Evolutionary conservation across 1,140 invertebrate genomes (phyloP), one percentile per base, ranked within the genome.

Genomic region (Polypedilum pembai): DNA sequence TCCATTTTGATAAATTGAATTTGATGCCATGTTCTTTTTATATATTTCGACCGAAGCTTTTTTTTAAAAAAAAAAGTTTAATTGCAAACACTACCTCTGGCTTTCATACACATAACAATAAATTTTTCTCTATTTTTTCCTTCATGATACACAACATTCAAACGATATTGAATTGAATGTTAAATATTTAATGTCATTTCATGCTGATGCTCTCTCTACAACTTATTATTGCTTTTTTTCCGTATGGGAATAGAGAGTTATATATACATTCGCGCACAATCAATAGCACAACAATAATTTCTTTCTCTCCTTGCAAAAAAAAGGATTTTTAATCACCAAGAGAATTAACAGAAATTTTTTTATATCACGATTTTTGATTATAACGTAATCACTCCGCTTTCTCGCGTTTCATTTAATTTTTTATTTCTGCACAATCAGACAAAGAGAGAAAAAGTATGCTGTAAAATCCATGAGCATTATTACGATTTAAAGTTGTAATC

Each of bases 271-370:
- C 76, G 24, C 75, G 74, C 20, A 56, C 40, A 18, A 69, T 73
- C 74, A 8, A 73, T 73, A 18, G 73, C 76, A 75, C 24, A 33
- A 33, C 5, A 75, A 78, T 78, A 79, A 73, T 75, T 75, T 40
- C 74, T 77, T 76, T 76, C 77, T 33, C 24, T 33, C 24, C 24
- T 33, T 33, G 24, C 24, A 33, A 33, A 33, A 33, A 33, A 75
- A 75, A 75, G 75, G 20, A 17, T 69, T 69, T 69, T 69, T 69
- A 69, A 69, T 69, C 65, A 69, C 65, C 65, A 69, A 21, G 20
- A 21, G 65, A 69, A 69, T 69, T 69, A 69, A 69, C 65, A 20
- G 17, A 69, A 69, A 8, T 21, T 69, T 66, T 69, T 69, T 69
- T 69, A 18, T 69, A 69, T 69, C 65, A 69, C 65, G 65, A 69